Conservation (phyloP, 2,797 vertebrate species). For the Chlorospingus flavigularis region DNA sequence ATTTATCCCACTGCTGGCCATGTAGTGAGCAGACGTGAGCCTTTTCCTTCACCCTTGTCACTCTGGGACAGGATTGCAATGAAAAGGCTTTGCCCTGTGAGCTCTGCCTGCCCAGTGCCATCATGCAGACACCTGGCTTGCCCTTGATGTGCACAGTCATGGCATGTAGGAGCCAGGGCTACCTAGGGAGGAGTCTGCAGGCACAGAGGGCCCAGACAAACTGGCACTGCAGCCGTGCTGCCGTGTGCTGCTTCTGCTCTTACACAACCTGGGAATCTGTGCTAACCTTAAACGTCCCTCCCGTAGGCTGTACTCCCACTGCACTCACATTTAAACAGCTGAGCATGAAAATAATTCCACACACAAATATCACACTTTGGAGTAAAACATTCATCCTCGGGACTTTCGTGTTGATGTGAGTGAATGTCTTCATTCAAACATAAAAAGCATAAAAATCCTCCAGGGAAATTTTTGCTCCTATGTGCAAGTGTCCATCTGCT, state of each 20-base stretch:
- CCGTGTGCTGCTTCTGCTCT: neutral
- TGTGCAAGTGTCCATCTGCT: neutral
- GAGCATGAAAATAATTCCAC: constrained; percentile 5
- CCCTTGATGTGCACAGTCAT: neutral
- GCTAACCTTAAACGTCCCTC: constrained; percentile 8
- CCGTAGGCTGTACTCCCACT: neutral
- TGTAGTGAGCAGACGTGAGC: neutral
- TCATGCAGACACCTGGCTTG: neutral
- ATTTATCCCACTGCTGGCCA: neutral
- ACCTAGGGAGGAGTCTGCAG: neutral
- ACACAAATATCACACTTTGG: constrained; percentile 25
- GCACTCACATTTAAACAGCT: neutral
- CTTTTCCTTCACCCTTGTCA: neutral
- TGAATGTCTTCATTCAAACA: constrained; percentile 26
- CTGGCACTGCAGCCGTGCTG: neutral
- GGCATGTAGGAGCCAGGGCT: neutral
- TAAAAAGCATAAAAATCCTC: neutral
- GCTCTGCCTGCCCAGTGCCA: neutral
- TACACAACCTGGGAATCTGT: neutral
- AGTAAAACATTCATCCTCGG: neutral
- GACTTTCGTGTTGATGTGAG: neutral
- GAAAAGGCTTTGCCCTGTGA: neutral
- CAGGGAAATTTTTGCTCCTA: neutral
- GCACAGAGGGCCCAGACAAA: neutral
- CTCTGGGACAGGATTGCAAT: neutral